Evolutionary conservation across 2,888 invertebrate genomes (phyloP), one percentile per base, ranked within the genome.

Genomic region (Euzophera pinguis): DNA sequence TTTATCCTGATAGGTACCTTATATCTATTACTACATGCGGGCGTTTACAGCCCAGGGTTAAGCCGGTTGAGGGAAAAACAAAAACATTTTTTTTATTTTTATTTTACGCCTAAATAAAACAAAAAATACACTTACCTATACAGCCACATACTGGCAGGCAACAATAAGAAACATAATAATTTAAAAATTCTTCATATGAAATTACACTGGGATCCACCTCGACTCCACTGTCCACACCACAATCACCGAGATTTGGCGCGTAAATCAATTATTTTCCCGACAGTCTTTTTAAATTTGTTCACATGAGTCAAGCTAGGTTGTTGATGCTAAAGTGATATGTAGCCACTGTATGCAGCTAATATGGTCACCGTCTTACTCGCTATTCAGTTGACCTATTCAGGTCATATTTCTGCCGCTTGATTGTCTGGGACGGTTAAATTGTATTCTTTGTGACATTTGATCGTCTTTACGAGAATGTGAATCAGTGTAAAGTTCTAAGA

Each of bases 261-360:
- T 63, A 60, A 61, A 78, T 85, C 84, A 86, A 87, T 86, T 84
- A 84, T 83, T 78, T 81, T 63, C 66, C 55, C 75, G 78, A 74
- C 79, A 75, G 64, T 61, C 65, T 75, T 73, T 73, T 73, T 71
- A 63, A 63, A 67, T 22, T 66, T 65, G 62, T 54, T 38, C 41
- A 50, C 47, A 48, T 37, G 47, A 48, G 35, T 37, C 35, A 48
- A 37, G 47, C 16, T 17, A 10, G 35, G 13, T 10, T 35, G 47
- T 8, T 29, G 45, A 32, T n/a, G 14, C 35, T 37, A 48, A 32
- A 50, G 14, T 39, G 39, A 50, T 38, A 29, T 38, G 39, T 7
- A 10, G 13, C 27, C 13, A 16, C n/a, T n/a, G n/a, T n/a, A n/a
- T n/a, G n/a, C n/a, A n/a, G n/a, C n/a, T n/a, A n/a, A n/a, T n/a